Conservation (phyloP, 2,113 vertebrate genomes). For the Ptilorrhoa leucosticta region DNA sequence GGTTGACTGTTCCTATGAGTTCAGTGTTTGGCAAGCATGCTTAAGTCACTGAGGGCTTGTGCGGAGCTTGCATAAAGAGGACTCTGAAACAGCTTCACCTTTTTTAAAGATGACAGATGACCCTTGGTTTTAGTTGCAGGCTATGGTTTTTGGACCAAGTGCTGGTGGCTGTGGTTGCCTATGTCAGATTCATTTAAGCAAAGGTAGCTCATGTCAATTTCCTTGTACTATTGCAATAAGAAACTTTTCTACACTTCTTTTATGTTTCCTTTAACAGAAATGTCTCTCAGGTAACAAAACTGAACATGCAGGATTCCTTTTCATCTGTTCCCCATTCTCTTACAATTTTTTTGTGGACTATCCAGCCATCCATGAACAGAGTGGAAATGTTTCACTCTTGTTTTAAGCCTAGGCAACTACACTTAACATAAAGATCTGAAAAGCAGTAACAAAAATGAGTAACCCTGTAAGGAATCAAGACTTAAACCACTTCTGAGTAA, state of each 20-base stretch:
- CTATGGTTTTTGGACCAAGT: neutral
- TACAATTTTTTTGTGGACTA: neutral
- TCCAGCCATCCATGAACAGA: neutral
- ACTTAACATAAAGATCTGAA: neutral
- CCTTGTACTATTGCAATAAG: neutral
- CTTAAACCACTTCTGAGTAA: neutral
- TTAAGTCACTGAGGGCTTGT: neutral
- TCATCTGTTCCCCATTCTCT: neutral
- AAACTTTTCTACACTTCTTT: neutral
- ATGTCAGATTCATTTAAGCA: neutral
- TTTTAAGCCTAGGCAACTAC: neutral
- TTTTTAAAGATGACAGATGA: neutral
- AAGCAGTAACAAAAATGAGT: neutral
- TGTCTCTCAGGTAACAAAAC: neutral
- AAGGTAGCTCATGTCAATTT: neutral
- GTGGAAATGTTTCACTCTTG: neutral
- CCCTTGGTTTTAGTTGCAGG: neutral
- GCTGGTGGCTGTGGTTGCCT: neutral
- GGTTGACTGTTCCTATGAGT: neutral
- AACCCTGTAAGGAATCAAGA: neutral
- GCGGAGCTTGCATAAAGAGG: neutral
- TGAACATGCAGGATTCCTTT: neutral
- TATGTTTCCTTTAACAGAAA: neutral
- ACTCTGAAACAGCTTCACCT: neutral
- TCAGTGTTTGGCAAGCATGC: neutral